Conservation (phyloP, 2,888 invertebrate species). For the Rhopalosiphum nymphaeae region DNA sequence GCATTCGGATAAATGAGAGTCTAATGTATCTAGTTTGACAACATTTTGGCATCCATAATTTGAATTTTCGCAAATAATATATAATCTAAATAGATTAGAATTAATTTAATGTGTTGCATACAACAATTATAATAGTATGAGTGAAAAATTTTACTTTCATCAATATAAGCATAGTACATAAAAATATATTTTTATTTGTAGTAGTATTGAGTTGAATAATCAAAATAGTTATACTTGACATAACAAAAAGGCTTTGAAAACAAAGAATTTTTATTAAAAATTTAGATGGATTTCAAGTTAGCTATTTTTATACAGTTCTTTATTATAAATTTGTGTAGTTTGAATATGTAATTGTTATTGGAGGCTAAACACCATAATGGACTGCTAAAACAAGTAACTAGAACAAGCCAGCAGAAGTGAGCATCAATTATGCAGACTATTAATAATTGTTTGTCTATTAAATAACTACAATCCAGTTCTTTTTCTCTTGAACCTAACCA, state of each 20-base stretch:
- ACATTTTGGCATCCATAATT: constrained; percentile 87
- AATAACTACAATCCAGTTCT: neutral
- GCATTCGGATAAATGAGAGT: constrained; percentile 91
- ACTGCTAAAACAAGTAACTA: neutral
- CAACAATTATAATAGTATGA: neutral
- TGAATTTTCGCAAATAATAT: constrained; percentile 92
- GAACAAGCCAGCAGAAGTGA: neutral
- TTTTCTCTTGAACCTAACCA: neutral
- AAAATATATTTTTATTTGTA: neutral
- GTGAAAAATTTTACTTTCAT: neutral
- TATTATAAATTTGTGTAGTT: neutral
- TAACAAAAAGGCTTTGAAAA: neutral
- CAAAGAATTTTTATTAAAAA: neutral
- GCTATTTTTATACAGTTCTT: neutral
- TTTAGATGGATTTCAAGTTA: neutral
- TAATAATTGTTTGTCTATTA: neutral
- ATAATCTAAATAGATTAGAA: constrained; percentile 75
- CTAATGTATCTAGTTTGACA: constrained; percentile 87
- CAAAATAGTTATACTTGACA: neutral
- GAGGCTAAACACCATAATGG: neutral
- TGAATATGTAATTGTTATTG: neutral
- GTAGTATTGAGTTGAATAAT: neutral
- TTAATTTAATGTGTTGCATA: neutral
- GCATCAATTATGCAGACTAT: neutral
- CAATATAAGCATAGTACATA: neutral